Percentiles rank a stretch among this genome's conserved stretches.
phyloP scores from a whole-genome alignment of 1,140 invertebrate genomes.

The Metaphire vulgaris region DNA sequence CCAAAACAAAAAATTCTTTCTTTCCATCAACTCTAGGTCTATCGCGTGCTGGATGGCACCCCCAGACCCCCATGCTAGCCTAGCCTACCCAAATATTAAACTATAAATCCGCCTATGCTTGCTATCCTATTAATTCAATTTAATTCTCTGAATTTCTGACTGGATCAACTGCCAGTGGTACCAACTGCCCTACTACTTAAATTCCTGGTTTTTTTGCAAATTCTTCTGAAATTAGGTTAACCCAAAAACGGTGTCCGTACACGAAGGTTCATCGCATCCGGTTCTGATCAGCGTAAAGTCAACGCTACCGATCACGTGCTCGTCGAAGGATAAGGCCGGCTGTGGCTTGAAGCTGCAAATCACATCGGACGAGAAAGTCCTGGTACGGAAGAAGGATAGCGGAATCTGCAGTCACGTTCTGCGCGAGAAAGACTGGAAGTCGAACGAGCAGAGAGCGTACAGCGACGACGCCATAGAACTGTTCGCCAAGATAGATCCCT shows the following conservation, averaged over 20 bases:
- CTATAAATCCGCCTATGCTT: background rate
- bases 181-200: background rate
- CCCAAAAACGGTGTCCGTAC: background rate
- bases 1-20: no score
- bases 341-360: background rate
- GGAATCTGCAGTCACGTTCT: background rate
- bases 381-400: background rate
- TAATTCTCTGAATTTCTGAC: background rate
- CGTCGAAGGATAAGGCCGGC: background rate
- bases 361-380: background rate
- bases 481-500: background rate
- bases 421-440: background rate
- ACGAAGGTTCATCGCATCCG: background rate
- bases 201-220: background rate
- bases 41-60: no score
- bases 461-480: background rate
- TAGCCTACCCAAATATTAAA: no score
- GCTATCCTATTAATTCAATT: background rate
- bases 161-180: background rate
- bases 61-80: no score
- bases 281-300: background rate
- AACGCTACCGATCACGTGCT: background rate
- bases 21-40: no score
- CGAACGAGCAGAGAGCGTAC: background rate
- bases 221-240: background rate